Conservation (phyloP, 2,888 invertebrate genomes). For the Crossocerus cetratus region DNA sequence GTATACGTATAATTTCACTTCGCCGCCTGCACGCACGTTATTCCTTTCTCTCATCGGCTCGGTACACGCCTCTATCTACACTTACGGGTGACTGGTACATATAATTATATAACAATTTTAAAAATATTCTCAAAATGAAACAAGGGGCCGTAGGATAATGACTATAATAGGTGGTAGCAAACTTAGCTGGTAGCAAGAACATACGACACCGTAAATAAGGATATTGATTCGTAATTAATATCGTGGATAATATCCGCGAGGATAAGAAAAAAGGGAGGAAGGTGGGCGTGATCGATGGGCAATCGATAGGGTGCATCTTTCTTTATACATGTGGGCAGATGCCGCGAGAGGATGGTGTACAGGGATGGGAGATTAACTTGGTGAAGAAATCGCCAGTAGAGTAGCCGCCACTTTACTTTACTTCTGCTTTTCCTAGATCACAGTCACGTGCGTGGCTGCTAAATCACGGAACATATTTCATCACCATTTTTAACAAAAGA, state of each 20-base stretch:
- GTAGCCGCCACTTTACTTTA: slow-evolving; percentile 70
- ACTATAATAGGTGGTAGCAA: slow-evolving; percentile 63
- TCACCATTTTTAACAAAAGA: slow-evolving; percentile 54
- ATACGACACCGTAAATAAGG: slow-evolving; percentile 59
- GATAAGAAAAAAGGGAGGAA: slow-evolving; percentile 28
- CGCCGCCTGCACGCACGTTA: slow-evolving; percentile 53
- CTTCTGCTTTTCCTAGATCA: slow-evolving; percentile 71
- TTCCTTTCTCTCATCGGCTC: slow-evolving; percentile 47
- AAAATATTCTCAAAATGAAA: slow-evolving; percentile 70
- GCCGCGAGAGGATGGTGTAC: slow-evolving; percentile 31
- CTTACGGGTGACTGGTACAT: slow-evolving; percentile 67
- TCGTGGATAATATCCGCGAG: slow-evolving; percentile 13
- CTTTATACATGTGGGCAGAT: slow-evolving; percentile 46
- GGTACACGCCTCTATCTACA: slow-evolving; percentile 59
- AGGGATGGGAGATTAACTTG: slow-evolving; percentile 14
- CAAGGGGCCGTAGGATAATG: slow-evolving; percentile 67
- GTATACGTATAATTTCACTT: slow-evolving; percentile 40
- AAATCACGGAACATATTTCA: slow-evolving; percentile 66
- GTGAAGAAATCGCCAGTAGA: slow-evolving; percentile 67
- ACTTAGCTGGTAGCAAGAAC: slow-evolving; percentile 61
- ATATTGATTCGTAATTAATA: slow-evolving; percentile 26
- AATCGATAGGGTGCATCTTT: slow-evolving; percentile 24
- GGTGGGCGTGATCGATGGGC: slow-evolving; percentile 25
- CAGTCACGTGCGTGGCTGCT: slow-evolving; percentile 72
- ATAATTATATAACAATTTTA: slow-evolving; percentile 70